These are phyloP conservation scores for Polypedilum pembai DNA, from an alignment of 1,140 invertebrate species.

Conservation along the genomic window DNA sequence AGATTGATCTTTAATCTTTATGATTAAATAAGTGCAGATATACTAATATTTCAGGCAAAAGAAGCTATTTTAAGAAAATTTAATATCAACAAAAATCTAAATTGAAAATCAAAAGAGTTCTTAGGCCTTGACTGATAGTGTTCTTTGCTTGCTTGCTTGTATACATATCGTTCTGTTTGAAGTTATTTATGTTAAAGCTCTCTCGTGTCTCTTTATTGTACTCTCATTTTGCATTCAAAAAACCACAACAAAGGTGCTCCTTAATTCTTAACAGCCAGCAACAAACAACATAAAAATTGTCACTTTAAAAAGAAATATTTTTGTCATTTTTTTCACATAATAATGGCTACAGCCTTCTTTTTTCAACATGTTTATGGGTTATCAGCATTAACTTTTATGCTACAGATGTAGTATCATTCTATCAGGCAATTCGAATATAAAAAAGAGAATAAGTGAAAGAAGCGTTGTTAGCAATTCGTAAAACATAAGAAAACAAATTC, in stretches of 20 bases:
- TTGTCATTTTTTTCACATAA: background rate
- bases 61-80: too few species aligned
- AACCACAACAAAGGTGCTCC: constrained; percentile 1
- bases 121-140: too few species aligned
- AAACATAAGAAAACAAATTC: constrained; percentile 27
- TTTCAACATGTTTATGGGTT: background rate
- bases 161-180: background rate
- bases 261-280: background rate
- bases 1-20: background rate
- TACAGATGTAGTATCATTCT: background rate
- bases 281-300: background rate
- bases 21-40: too few species aligned
- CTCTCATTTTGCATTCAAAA: background rate
- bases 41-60: too few species aligned
- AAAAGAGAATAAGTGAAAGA: background rate
- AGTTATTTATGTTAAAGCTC: background rate
- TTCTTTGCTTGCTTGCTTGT: too few species aligned
- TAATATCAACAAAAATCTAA: too few species aligned
- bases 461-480: constrained; percentile 25
- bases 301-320: constrained; percentile 14
- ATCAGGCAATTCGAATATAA: background rate
- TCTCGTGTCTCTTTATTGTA: background rate
- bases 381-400: background rate
- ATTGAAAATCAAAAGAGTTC: too few species aligned
- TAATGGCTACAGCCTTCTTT: background rate